phyloP scores from a whole-genome alignment of 1,140 invertebrate genomes.

The Drosophila saltans region DNA sequence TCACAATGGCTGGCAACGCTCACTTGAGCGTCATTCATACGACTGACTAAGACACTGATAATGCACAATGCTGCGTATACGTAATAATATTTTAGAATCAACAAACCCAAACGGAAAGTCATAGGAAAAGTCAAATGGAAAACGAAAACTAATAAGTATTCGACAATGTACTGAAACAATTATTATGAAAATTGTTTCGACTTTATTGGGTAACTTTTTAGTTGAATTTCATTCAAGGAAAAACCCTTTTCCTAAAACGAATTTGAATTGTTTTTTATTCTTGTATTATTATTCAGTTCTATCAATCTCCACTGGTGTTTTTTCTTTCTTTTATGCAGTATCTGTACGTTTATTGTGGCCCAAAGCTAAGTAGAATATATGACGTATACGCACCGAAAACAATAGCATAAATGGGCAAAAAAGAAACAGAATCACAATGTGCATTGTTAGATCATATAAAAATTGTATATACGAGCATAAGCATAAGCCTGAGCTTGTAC shows the following conservation, averaged over 20 bases:
- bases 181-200: neutral
- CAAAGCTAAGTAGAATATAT: constrained; percentile 58
- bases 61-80: constrained; percentile 51
- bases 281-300: neutral
- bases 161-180: neutral
- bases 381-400: constrained; percentile 51
- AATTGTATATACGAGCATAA: constrained; percentile 39
- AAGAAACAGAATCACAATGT: constrained; percentile 47
- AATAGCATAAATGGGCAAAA: constrained; percentile 22
- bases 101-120: no score
- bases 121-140: no score
- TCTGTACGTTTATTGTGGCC: constrained; percentile 38
- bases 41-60: constrained; percentile 24
- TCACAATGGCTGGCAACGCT: constrained; percentile 30
- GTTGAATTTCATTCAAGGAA: no score
- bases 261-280: no score
- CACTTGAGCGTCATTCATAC: constrained; percentile 54
- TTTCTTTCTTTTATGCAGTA: constrained; percentile 24
- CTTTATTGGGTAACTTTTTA: no score
- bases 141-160: no score
- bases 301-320: neutral
- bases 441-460: constrained; percentile 58
- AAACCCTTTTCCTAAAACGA: no score
- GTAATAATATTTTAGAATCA: constrained; percentile 31
- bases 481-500: constrained; percentile 23